phyloP scores from a whole-genome alignment of 2,113 vertebrate species.

The Stomatorhinus ivindoensis region DNA sequence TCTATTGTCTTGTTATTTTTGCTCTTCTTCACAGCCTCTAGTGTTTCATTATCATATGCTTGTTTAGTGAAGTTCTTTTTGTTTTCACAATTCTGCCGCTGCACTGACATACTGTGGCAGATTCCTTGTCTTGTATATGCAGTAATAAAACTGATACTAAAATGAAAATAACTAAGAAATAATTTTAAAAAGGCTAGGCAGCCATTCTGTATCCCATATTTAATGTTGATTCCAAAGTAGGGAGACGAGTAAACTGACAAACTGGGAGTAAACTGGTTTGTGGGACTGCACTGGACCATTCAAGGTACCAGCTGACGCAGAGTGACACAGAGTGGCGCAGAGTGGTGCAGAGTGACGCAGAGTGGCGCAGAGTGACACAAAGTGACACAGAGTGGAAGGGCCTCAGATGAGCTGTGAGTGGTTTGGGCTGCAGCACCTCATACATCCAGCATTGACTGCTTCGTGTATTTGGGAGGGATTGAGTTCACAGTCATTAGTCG shows the following conservation, averaged over 20 bases:
- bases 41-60: not conserved
- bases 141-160: not conserved
- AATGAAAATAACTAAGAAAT: slow-evolving; percentile 1
- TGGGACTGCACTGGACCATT: slow-evolving; percentile 46
- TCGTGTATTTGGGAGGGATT: not conserved
- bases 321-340: slow-evolving; percentile 43
- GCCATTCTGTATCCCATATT: not conserved
- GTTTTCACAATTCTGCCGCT: not conserved
- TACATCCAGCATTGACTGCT: slow-evolving; percentile 45
- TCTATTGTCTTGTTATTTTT: not conserved
- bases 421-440: slow-evolving; percentile 51
- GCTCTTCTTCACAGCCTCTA: not conserved
- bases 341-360: slow-evolving; percentile 50
- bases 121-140: not conserved
- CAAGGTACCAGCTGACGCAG: slow-evolving; percentile 45
- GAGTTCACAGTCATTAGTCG: not conserved
- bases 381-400: slow-evolving; percentile 34
- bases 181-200: not conserved
- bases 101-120: not conserved
- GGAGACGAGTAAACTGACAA: slow-evolving; percentile 51
- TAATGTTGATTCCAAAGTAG: not conserved
- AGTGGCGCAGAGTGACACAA: slow-evolving; percentile 51
- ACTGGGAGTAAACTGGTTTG: not conserved
- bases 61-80: not conserved
- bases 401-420: slow-evolving; percentile 24